Percentiles rank a stretch among this genome's conserved stretches.
Evolutionary conservation across 2,888 invertebrate genomes (phyloP).

Genomic region (Lottia scabra): DNA sequence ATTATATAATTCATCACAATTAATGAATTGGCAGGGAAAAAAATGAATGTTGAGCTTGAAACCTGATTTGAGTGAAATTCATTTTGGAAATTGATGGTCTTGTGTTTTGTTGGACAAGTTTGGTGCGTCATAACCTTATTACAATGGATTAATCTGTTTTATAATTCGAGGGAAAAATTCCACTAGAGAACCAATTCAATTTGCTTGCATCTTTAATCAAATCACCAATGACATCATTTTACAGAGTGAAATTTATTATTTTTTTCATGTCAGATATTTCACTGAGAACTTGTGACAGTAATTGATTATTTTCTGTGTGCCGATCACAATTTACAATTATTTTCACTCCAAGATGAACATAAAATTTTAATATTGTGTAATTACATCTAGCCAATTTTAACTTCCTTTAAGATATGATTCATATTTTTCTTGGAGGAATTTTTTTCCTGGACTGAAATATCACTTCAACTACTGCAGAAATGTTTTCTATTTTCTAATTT

Average conservation of each 20-base stretch:
- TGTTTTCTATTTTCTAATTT: too few species aligned
- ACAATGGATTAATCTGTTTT: conserved; percentile 6
- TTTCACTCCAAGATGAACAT: too few species aligned
- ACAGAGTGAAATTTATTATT: conserved; percentile 1
- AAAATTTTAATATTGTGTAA: too few species aligned
- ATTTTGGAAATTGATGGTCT: conserved; percentile 1
- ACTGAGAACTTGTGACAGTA: not conserved
- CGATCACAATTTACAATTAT: too few species aligned
- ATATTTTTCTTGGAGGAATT: too few species aligned
- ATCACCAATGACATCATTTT: conserved; percentile 7
- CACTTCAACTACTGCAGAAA: too few species aligned
- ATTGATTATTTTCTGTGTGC: conserved; percentile 3
- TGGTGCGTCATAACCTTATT: conserved; percentile 7
- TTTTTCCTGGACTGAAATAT: too few species aligned
- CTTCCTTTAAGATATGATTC: too few species aligned
- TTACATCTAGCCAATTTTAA: too few species aligned
- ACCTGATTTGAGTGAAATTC: not conserved
- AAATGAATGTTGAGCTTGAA: not conserved
- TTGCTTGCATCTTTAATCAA: conserved; percentile 5
- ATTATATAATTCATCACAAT: too few species aligned
- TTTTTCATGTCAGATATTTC: conserved; percentile 3
- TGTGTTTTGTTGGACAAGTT: conserved; percentile 2
- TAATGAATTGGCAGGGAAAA: not conserved
- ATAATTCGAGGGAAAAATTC: conserved; percentile 4
- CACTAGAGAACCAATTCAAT: conserved; percentile 5